Conservation (phyloP, 2,113 vertebrate species). For the Catagonus wagneri region DNA sequence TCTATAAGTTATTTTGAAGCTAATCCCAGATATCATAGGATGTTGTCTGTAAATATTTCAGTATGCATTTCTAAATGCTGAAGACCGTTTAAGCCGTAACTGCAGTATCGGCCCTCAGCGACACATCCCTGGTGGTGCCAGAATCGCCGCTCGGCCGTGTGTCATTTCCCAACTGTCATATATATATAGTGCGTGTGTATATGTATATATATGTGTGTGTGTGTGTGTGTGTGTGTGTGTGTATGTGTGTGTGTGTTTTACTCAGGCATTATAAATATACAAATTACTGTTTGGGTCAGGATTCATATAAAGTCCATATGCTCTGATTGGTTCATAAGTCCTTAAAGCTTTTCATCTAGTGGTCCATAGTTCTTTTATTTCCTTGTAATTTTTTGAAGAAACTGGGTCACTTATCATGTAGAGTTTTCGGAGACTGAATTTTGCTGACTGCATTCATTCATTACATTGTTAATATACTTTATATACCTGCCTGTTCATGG, state of each 20-base stretch:
- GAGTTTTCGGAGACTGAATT: not conserved
- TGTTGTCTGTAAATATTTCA: constrained; percentile 22
- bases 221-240: too few relatives aligned
- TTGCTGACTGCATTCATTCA: not conserved
- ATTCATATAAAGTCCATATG: not conserved
- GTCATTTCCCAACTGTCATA: not conserved
- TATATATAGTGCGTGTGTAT: not conserved
- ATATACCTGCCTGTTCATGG: not conserved
- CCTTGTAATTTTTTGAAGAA: not conserved
- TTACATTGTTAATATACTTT: not conserved
- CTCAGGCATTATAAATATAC: not conserved
- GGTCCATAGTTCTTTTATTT: not conserved
- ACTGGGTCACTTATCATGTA: not conserved
- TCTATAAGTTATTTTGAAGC: not conserved
- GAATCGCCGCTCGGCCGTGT: not conserved
- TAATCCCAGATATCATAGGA: not conserved
- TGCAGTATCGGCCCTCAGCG: not conserved
- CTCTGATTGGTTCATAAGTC: not conserved
- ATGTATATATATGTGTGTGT: too few relatives aligned
- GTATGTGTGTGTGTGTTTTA: too few relatives aligned
- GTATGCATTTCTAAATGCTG: not conserved
- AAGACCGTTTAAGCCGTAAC: not conserved
- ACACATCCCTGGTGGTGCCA: not conserved
- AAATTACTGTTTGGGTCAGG: not conserved
- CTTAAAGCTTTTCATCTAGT: not conserved